Evolutionary conservation across 1,140 invertebrate genomes (phyloP).

Genomic region (Magallana gigas): DNA sequence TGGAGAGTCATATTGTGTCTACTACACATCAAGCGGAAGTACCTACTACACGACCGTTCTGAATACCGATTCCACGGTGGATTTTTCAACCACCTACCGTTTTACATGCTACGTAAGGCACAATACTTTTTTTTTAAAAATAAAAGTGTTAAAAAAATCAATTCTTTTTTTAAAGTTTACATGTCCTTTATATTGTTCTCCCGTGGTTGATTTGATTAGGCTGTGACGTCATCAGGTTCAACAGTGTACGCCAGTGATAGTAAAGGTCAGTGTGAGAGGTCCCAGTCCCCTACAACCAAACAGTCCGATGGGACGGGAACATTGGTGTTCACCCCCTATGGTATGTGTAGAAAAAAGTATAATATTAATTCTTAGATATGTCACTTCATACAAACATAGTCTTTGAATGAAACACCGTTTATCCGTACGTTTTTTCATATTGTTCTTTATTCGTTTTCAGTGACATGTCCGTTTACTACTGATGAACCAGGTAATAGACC

Average conservation of each 20-base stretch:
- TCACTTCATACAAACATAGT: too few relatives aligned
- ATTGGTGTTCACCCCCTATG: constrained; percentile 25
- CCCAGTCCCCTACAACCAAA: constrained; percentile 5
- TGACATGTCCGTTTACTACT: neutral
- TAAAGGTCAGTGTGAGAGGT: constrained; percentile 1
- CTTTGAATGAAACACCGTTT: too few relatives aligned
- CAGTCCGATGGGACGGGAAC: constrained; percentile 8
- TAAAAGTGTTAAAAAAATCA: neutral
- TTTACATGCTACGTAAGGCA: constrained; percentile 44
- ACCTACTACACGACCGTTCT: constrained; percentile 35
- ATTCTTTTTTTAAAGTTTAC: too few relatives aligned
- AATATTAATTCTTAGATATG: neutral
- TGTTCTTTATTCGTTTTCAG: neutral
- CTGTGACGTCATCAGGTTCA: constrained; percentile 25
- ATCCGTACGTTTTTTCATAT: too few relatives aligned
- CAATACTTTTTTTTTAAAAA: neutral
- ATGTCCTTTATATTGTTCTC: too few relatives aligned
- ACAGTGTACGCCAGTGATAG: constrained; percentile 31
- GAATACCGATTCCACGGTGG: constrained; percentile 37
- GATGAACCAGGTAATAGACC: neutral
- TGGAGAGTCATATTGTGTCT: constrained; percentile 30
- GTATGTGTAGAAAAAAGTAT: neutral
- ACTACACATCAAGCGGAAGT: constrained; percentile 12
- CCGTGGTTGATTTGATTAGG: neutral
- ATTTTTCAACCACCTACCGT: constrained; percentile 41